Evolutionary conservation across 1,140 invertebrate genomes (phyloP).

Genomic region (Hyposmocoma kahamanoa): DNA sequence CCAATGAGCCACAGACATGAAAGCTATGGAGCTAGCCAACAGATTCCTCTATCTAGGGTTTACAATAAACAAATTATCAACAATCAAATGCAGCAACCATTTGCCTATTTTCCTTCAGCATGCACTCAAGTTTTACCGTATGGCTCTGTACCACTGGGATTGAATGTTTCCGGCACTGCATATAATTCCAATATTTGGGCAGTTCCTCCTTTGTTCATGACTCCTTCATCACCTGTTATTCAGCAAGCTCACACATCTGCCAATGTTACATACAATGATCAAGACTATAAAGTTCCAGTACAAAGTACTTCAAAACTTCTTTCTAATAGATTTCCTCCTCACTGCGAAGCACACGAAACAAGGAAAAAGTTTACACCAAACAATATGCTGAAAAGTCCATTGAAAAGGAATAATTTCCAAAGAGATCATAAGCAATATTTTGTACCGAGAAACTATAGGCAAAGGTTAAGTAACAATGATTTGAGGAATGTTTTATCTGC

Average conservation of each 20-base stretch:
- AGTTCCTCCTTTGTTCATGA: slow-evolving; percentile 14
- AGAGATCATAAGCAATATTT: too few relatives aligned
- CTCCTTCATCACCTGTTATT: slow-evolving; percentile 7
- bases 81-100: slow-evolving; percentile 3
- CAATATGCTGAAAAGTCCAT: too few relatives aligned
- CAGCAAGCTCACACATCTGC: too few relatives aligned
- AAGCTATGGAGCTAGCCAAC: too few relatives aligned
- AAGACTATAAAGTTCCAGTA: not conserved
- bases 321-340: not conserved
- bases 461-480: too few relatives aligned
- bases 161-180: not conserved
- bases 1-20: slow-evolving; percentile 14
- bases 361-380: too few relatives aligned
- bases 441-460: too few relatives aligned
- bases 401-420: too few relatives aligned
- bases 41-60: not conserved
- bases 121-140: too few relatives aligned
- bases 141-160: not conserved
- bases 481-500: too few relatives aligned
- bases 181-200: slow-evolving; percentile 23
- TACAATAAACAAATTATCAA: slow-evolving; percentile 20
- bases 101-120: not conserved
- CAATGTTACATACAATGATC: not conserved
- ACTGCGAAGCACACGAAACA: too few relatives aligned
- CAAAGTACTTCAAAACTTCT: slow-evolving; percentile 2